phyloP scores from a whole-genome alignment of 2,113 vertebrate genomes.

The Malaclemys terrapin region DNA sequence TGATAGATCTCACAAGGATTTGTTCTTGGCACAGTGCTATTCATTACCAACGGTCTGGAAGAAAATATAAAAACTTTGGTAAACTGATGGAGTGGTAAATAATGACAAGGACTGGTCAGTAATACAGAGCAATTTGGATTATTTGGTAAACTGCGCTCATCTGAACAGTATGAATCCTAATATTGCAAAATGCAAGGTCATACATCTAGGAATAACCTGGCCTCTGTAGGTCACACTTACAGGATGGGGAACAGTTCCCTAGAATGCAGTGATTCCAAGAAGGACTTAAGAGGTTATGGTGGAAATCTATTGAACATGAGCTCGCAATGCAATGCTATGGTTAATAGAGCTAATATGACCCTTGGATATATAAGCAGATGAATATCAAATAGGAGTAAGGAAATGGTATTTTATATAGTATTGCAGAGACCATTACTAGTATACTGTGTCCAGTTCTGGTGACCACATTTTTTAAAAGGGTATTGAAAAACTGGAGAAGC shows the following conservation, averaged over 20 bases:
- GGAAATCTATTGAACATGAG: background rate
- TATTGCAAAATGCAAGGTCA: no score
- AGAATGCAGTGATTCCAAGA: background rate
- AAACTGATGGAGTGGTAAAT: background rate
- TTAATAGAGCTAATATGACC: background rate
- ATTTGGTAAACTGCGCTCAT: no score
- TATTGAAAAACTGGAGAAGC: background rate
- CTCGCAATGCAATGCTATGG: background rate
- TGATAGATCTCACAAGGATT: background rate
- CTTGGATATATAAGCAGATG: background rate
- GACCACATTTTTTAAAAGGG: background rate
- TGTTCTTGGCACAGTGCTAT: background rate
- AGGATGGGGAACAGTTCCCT: background rate
- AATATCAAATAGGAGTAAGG: background rate
- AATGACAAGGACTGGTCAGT: background rate
- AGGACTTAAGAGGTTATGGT: background rate
- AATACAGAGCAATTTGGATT: no score
- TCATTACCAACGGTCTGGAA: background rate
- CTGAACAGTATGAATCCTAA: no score
- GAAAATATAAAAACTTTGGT: background rate
- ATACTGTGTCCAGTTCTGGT: background rate
- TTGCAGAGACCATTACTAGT: background rate
- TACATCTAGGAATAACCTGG: no score
- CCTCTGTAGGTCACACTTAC: no score
- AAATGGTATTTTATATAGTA: background rate